Conservation (phyloP, 2,113 vertebrate genomes). For the Python bivittatus region DNA sequence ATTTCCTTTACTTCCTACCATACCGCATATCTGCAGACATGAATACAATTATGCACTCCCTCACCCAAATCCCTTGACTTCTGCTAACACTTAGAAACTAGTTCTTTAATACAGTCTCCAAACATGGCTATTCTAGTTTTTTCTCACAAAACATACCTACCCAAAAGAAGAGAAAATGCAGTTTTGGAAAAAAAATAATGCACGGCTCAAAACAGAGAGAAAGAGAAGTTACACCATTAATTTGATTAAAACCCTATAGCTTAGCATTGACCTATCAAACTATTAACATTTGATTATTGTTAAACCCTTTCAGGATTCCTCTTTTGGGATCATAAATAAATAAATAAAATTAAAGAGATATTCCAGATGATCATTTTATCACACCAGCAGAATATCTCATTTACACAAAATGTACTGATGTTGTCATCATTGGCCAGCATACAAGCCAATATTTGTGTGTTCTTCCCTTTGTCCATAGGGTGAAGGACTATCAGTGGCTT, state of each 20-base stretch:
- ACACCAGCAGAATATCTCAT: not conserved
- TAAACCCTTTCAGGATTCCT: not conserved
- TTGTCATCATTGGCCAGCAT: not conserved
- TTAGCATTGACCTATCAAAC: not conserved
- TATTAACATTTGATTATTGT: not conserved
- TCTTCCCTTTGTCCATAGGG: not conserved
- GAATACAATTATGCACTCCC: conserved; percentile 59
- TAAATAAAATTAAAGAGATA: not conserved
- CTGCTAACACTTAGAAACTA: conserved; percentile 23
- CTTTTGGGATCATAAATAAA: not conserved
- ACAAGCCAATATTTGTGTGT: not conserved
- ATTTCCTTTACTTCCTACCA: conserved; percentile 58
- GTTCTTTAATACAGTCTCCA: not conserved
- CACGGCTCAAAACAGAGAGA: not conserved
- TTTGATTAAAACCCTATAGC: not conserved
- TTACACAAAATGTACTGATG: not conserved
- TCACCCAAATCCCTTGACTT: conserved; percentile 62
- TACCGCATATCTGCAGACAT: conserved; percentile 53
- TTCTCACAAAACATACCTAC: conserved; percentile 15
- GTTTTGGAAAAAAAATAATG: conserved; percentile 24
- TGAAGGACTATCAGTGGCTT: not conserved
- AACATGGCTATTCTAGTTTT: conserved; percentile 32
- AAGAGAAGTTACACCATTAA: not conserved
- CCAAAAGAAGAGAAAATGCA: conserved; percentile 39
- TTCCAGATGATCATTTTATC: not conserved